Evolutionary conservation across 2,113 vertebrate genomes (phyloP), one percentile per base, ranked within the genome.

Genomic region (Pao palembangensis): DNA sequence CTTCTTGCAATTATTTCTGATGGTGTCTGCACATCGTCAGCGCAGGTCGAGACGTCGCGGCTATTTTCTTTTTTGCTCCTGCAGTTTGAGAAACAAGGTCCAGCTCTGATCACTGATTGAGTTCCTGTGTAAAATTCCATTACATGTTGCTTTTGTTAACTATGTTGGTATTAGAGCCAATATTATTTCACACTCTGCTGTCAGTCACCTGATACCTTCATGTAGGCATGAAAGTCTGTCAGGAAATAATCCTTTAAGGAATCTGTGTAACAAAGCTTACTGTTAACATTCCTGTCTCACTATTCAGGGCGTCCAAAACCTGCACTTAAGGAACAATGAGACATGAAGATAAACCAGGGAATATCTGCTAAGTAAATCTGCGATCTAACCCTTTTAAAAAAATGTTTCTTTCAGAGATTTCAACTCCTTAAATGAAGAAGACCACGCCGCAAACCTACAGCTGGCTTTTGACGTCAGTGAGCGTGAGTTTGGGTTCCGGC

Each of bases 381-480:
- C 2, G 15, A 47, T 47, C n/a, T 47, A 17, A 47, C 44, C 6
- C 44, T 16, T 47, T n/a, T n/a, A n/a, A n/a, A n/a, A 4, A 13
- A n/a, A 4, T 47, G 46, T 11, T 2, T 10, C 71, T 78, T 6
- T 1, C 80, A 99, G 97, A 6, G 94, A 98, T 73, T 98, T 96
- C 5, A 90, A 94, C 55, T 91, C 94, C 1, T 77, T 99, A 61
- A 93, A 92, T 0, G 94, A 94, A 69, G 93, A 95, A 13, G 92
- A 98, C 0, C 56, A 78, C 1, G 85, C 91, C 52, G 75, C 78
- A 66, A 98, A 98, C 81, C 94, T 94, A 67, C 97, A 99, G 88
- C 87, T 96, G 78, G 96, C 94, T 0, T 95, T 98, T 3, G 94
- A 96, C 14, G 74, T 95, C 20, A 93, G 93, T 0, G 96, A 99